These are phyloP conservation scores for Thalassophryne amazonica DNA, from an alignment of 2,797 vertebrate species.

Conservation along the genomic window DNA sequence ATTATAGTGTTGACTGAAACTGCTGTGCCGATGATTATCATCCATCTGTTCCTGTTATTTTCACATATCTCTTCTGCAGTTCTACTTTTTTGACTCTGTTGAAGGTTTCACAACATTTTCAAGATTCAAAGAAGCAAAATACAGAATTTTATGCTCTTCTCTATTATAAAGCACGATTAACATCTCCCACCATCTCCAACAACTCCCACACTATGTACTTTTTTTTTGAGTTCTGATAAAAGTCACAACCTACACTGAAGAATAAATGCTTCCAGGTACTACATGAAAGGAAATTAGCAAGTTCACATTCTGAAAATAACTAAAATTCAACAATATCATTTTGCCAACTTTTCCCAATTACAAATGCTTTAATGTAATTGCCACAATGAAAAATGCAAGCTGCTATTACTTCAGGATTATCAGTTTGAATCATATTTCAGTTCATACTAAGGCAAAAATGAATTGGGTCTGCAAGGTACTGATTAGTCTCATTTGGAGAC, in stretches of 20 bases:
- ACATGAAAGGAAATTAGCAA: constrained; percentile 40
- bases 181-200: background rate
- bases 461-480: too few relatives aligned
- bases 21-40: constrained; percentile 12
- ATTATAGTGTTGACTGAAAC: background rate
- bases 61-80: background rate
- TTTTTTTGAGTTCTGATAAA: constrained; percentile 39
- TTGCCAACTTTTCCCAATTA: background rate
- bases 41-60: constrained; percentile 15
- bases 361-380: too few relatives aligned
- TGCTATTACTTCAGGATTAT: too few relatives aligned
- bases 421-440: too few relatives aligned
- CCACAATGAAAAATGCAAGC: too few relatives aligned
- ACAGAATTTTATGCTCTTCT: constrained; percentile 5
- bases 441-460: too few relatives aligned
- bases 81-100: background rate
- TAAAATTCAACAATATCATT: background rate
- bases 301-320: constrained; percentile 5
- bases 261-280: constrained; percentile 18
- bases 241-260: constrained; percentile 26
- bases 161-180: background rate
- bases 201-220: constrained; percentile 30
- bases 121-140: constrained; percentile 18
- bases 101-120: constrained; percentile 13
- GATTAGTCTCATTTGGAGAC: too few relatives aligned